A percentile compares a stretch with the other conserved stretches of the same genome.
Conservation (phyloP, 2,113 vertebrate genomes). For the Chloebia gouldiae region DNA sequence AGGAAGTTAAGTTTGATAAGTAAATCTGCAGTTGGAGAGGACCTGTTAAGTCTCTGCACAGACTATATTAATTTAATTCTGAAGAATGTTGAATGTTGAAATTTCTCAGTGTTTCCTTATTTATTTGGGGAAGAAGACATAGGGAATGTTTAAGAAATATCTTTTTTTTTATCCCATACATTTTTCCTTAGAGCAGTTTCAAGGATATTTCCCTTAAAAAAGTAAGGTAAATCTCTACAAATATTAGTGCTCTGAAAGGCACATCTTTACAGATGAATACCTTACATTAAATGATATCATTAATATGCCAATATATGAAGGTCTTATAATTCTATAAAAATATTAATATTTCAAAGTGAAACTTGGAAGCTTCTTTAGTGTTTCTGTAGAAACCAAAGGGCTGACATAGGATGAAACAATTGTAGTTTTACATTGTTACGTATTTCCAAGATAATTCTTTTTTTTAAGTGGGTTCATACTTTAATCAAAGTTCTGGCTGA, state of each 20-base stretch:
- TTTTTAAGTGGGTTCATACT: background rate
- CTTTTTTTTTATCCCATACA: background rate
- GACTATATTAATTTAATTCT: background rate
- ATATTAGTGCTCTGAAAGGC: background rate
- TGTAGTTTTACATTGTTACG: background rate
- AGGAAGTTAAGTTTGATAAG: background rate
- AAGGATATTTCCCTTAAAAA: background rate
- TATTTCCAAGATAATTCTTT: background rate
- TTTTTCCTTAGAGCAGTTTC: background rate
- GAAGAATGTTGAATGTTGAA: background rate
- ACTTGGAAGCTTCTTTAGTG: background rate
- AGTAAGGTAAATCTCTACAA: background rate
- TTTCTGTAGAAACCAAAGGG: background rate
- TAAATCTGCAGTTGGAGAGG: background rate
- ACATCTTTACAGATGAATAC: background rate
- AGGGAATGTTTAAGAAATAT: background rate
- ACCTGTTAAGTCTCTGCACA: background rate
- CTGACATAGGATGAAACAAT: background rate
- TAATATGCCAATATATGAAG: background rate
- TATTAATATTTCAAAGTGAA: constrained; percentile 15
- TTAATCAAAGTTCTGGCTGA: background rate
- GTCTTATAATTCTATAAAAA: background rate
- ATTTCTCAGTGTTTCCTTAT: background rate
- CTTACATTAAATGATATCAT: background rate
- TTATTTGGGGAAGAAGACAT: background rate